A percentile compares a stretch with the other conserved stretches of the same genome.
Evolutionary conservation across 2,888 invertebrate species (phyloP).

Genomic region (Flexamia atlantica): DNA sequence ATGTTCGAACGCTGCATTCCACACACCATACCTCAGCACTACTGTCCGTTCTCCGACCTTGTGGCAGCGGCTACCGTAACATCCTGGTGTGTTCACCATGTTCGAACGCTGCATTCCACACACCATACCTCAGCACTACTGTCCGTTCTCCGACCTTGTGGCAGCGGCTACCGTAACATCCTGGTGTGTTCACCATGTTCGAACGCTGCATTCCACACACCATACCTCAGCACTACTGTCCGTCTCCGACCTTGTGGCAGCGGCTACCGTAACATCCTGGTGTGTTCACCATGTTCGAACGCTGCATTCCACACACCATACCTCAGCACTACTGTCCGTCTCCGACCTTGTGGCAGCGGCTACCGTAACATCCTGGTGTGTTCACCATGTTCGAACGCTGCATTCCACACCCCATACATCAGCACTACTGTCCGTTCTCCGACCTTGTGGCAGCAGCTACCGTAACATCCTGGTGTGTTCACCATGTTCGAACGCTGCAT

Average conservation of each 20-base stretch:
- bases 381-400: no score
- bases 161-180: neutral
- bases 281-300: neutral
- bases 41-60: neutral
- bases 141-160: neutral
- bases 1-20: slow-evolving; percentile 8
- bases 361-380: no score
- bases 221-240: slow-evolving; percentile 5
- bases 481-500: neutral
- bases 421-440: neutral
- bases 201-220: neutral
- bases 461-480: no score
- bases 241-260: neutral
- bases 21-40: neutral
- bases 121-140: neutral
- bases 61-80: neutral
- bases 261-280: neutral
- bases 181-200: no score
- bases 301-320: neutral
- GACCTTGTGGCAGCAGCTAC: neutral
- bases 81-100: no score
- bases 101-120: neutral
- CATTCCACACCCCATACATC: neutral
- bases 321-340: neutral
- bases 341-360: neutral